Evolutionary conservation across 2,113 vertebrate species (phyloP).

Genomic region (Petroica traversi): DNA sequence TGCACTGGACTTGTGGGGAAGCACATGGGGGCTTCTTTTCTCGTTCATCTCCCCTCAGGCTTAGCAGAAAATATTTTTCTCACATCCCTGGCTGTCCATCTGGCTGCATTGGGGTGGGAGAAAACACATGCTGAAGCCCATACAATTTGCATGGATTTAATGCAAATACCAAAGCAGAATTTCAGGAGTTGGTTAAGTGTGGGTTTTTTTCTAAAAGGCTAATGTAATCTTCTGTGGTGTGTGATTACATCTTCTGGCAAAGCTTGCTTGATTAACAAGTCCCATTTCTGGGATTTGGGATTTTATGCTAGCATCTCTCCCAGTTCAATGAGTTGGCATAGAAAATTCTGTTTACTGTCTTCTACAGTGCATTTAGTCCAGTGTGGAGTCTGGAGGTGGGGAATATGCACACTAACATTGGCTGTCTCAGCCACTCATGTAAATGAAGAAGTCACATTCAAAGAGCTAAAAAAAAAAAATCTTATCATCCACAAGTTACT

Average conservation of each 20-base stretch:
- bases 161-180: conserved; percentile 38
- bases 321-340: not conserved
- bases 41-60: not conserved
- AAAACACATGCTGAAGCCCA: not conserved
- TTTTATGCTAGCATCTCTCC: not conserved
- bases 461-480: not conserved
- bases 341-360: not conserved
- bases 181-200: conserved; percentile 8
- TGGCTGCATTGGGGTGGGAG: conserved; percentile 28
- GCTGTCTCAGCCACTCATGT: not conserved
- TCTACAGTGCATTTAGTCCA: not conserved
- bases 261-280: not conserved
- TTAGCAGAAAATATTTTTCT: conserved; percentile 8
- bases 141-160: conserved; percentile 12
- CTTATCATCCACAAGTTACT: not conserved
- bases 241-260: not conserved
- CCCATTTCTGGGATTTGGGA: not conserved
- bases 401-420: not conserved
- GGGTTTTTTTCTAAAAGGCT: not conserved
- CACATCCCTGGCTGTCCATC: conserved; percentile 8
- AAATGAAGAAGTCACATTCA: not conserved
- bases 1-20: not conserved
- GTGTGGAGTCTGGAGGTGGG: not conserved
- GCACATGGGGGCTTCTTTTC: not conserved
- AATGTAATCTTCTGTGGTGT: not conserved